A percentile compares a stretch with the other conserved stretches of the same genome.
These are phyloP conservation scores for Malaclemys terrapin DNA, from an alignment of 2,113 vertebrate species.

Conservation along the genomic window DNA sequence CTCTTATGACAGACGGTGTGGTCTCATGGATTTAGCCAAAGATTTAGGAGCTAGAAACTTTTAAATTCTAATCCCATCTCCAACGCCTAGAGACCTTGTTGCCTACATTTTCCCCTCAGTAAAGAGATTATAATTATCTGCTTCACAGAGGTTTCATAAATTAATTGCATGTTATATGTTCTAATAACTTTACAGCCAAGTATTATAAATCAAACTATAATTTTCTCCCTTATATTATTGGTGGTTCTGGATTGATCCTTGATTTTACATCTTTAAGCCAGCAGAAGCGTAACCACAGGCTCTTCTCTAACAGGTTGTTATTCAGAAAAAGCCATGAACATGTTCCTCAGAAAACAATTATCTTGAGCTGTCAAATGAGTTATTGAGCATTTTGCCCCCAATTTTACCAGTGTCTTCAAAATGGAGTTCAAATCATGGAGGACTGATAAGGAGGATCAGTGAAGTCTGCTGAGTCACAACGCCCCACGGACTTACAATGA, in stretches of 20 bases:
- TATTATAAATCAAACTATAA: background rate
- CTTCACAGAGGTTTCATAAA: background rate
- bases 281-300: background rate
- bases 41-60: background rate
- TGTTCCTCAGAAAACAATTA: conserved; percentile 35
- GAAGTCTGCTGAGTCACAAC: background rate
- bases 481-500: background rate
- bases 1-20: background rate
- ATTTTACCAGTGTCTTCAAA: background rate
- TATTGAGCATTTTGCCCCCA: background rate
- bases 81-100: background rate
- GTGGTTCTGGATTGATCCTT: background rate
- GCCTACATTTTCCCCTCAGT: background rate
- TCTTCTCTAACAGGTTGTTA: background rate
- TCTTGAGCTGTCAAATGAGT: background rate
- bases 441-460: background rate
- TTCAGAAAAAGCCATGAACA: conserved; percentile 13
- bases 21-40: background rate
- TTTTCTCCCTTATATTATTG: background rate
- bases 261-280: background rate
- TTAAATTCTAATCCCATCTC: conserved; percentile 10
- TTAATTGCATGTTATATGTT: background rate
- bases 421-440: background rate
- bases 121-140: conserved; percentile 10
- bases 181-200: background rate